Evolutionary conservation across 2,888 invertebrate species (phyloP), one percentile per base, ranked within the genome.

Genomic region (Sesia apiformis): DNA sequence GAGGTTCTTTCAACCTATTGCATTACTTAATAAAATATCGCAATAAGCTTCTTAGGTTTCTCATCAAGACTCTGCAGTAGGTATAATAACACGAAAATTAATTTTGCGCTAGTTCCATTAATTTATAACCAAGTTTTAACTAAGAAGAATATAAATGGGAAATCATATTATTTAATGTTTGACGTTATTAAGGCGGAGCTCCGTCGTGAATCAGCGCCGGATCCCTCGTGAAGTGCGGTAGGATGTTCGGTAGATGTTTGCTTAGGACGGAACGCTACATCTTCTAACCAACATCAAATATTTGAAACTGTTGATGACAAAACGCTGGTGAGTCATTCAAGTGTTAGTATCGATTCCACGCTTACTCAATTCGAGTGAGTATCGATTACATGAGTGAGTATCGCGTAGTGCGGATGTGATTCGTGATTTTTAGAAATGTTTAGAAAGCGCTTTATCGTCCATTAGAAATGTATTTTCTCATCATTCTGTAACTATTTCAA

Each of bases 221-320:
- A 46, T 5, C 8, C 46, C 7, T 38, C 50, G 38, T 38, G 38
- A 52, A 52, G 43, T 39, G 49, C 53, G 23, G 58, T 68, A 66
- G 64, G 65, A 61, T 59, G 59, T 63, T 60, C 57, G 52, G 52
- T 56, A 56, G 57, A 53, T 76, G 74, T 78, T 78, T 77, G 66
- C 60, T 69, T 72, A 77, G 78, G 78, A 75, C 63, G 55, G 59
- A 52, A 41, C 56, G 62, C 58, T 60, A 66, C 70, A 66, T 66
- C 70, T 70, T 69, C 69, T 38, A 50, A 50, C 38, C 50, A 50
- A 50, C 50, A 57, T 66, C 80, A 84, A 84, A 84, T 83, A 84
- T 84, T 84, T 84, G 83, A 72, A 72, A 75, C 74, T 72, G 74
- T 72, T 78, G 81, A 83, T 81, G 73, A 75, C 74, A 71, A 71